These are phyloP conservation scores for Melanogrammus aeglefinus DNA, from an alignment of 2,797 vertebrate species.

Conservation along the genomic window DNA sequence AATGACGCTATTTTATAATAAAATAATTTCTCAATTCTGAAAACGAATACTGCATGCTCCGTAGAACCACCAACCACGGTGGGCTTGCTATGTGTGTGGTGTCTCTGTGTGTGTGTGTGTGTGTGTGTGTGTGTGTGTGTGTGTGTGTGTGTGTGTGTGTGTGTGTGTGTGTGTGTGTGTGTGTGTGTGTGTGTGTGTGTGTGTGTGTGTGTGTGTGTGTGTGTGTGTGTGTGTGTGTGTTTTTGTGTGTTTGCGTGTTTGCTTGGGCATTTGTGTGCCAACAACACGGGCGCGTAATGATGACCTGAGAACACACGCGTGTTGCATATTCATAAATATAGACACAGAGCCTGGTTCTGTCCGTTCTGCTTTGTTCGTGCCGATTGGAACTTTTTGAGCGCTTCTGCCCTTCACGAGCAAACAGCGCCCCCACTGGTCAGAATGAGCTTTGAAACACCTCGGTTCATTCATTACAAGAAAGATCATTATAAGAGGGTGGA, in stretches of 20 bases:
- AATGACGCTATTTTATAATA: slow-evolving; percentile 60
- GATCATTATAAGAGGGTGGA: too few species aligned
- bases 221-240: too few species aligned
- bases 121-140: slow-evolving; percentile 62
- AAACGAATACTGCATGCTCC: slow-evolving; percentile 49
- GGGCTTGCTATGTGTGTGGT: slow-evolving; percentile 52
- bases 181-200: slow-evolving; percentile 61
- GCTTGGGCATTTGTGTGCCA: slow-evolving; percentile 47
- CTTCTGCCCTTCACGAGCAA: slow-evolving; percentile 12
- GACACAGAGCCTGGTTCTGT: neutral
- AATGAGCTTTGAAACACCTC: too few species aligned
- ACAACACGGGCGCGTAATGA: slow-evolving; percentile 15
- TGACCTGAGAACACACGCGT: slow-evolving; percentile 22
- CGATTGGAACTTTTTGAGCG: too few species aligned
- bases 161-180: slow-evolving; percentile 32
- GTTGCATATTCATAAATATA: neutral
- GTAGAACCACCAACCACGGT: slow-evolving; percentile 46
- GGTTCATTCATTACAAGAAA: too few species aligned
- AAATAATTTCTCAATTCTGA: slow-evolving; percentile 68
- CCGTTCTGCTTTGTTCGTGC: too few species aligned
- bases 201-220: slow-evolving; percentile 13
- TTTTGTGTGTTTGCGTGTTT: slow-evolving; percentile 49
- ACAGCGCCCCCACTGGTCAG: slow-evolving; percentile 48
- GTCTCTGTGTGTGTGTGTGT: slow-evolving; percentile 9
- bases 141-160: slow-evolving; percentile 59